Evolutionary conservation across 2,888 invertebrate species (phyloP), one percentile per base, ranked within the genome.

Genomic region (Scaptomyza polygonia): DNA sequence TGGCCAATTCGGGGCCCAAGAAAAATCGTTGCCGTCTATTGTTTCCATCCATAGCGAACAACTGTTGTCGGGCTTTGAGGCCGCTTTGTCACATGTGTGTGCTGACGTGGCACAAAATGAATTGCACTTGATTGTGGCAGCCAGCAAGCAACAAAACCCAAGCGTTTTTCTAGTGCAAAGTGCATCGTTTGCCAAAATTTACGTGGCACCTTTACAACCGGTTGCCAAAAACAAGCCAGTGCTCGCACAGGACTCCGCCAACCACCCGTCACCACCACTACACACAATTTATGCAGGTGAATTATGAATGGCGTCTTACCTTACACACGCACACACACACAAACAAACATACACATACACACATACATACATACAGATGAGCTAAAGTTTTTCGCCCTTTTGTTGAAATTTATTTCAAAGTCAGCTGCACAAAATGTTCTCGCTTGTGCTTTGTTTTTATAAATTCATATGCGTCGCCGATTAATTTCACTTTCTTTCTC

Each of bases 41-140:
- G 77, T 64, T 72, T 67, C 36, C 56, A 48, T 56, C 52, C 62
- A 55, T 32, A 40, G 61, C 44, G 32, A 48, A 40, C 42, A 62
- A 53, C 43, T 48, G 53, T 56, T 51, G 27, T 54, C 40, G 51
- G 30, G 40, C 65, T 57, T 74, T 29, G 69, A 65, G 47, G 42
- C 36, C 43, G 55, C 51, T 65, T 65, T 77, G 77, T 65, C 73
- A 67, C 77, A 77, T 68, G 61, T 75, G 73, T 74, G 58, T 61
- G 87, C 87, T 87, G 82, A 82, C 82, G 49, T 70, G 53, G 73
- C 82, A 66, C 68, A 82, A 72, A 82, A 82, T 87, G 82, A 82
- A 87, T 82, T 85, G 82, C 86, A 79, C 86, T 87, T 85, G 82
- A 85, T 81, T 87, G 79, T 87, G 68, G 79, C 82, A 69, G 64